phyloP scores from a whole-genome alignment of 2,113 vertebrate genomes.

The Pseudopipra pipra region DNA sequence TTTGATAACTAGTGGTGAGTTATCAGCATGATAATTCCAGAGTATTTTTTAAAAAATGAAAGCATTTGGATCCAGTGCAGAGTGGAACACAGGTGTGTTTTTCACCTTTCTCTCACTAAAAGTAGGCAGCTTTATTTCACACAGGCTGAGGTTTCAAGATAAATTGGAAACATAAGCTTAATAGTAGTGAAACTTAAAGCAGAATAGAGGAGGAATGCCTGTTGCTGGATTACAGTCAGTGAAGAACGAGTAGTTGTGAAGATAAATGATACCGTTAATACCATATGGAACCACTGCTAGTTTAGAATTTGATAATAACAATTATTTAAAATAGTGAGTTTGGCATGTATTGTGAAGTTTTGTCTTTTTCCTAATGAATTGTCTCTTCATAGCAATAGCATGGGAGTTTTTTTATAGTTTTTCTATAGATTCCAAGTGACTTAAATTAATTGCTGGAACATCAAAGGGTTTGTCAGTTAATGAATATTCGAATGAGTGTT shows the following conservation, averaged over 20 bases:
- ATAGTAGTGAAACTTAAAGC: neutral
- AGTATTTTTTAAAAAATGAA: neutral
- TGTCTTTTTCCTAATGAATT: neutral
- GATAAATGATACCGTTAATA: neutral
- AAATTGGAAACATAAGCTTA: neutral
- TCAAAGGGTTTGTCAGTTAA: neutral
- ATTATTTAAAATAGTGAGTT: neutral
- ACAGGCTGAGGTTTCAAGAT: neutral
- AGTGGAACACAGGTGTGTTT: neutral
- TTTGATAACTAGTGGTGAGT: neutral
- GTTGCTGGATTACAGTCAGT: neutral
- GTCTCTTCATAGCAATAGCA: neutral
- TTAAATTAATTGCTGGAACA: neutral
- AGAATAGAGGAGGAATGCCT: neutral
- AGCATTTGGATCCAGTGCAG: neutral
- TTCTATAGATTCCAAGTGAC: neutral
- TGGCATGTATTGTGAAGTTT: neutral
- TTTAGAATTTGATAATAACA: neutral
- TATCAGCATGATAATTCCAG: neutral
- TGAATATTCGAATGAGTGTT: neutral
- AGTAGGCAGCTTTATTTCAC: neutral
- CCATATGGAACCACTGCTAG: neutral
- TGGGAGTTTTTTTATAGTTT: neutral
- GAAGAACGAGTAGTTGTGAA: neutral
- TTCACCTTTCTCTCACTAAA: neutral